These are phyloP conservation scores for Lepus townsendii DNA, from an alignment of 2,797 vertebrate species.

Conservation along the genomic window DNA sequence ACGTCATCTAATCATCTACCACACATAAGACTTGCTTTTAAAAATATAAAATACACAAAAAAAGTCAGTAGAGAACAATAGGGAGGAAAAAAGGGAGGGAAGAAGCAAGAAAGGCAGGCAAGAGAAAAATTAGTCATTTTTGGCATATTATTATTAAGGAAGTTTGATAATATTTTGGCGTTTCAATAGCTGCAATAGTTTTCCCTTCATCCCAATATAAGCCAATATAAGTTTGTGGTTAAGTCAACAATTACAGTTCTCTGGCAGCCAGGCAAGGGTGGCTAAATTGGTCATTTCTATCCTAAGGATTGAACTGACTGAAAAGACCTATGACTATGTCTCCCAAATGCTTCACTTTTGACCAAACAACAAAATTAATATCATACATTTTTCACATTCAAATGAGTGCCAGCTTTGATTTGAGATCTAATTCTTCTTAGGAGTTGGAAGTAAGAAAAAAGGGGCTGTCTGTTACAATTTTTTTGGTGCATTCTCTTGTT, in stretches of 20 bases:
- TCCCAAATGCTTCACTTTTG: neutral
- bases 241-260: neutral
- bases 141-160: neutral
- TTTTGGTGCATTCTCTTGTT: neutral
- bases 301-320: neutral
- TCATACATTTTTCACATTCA: neutral
- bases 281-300: neutral
- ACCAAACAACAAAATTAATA: neutral
- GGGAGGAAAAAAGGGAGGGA: neutral
- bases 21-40: neutral
- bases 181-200: neutral
- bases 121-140: neutral
- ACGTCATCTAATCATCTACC: neutral
- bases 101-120: neutral
- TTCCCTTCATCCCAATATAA: slow-evolving; percentile 40
- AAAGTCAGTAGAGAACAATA: neutral
- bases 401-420: neutral
- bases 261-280: neutral
- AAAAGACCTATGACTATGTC: neutral
- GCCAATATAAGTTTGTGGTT: neutral
- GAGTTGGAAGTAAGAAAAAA: neutral
- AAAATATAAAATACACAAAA: slow-evolving; percentile 1
- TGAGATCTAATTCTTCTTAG: slow-evolving; percentile 21
- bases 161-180: neutral
- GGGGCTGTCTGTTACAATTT: neutral